A percentile compares a stretch with the other conserved stretches of the same genome.
Evolutionary conservation across 2,888 invertebrate species (phyloP).

Genomic region (Cremastinae sp.): DNA sequence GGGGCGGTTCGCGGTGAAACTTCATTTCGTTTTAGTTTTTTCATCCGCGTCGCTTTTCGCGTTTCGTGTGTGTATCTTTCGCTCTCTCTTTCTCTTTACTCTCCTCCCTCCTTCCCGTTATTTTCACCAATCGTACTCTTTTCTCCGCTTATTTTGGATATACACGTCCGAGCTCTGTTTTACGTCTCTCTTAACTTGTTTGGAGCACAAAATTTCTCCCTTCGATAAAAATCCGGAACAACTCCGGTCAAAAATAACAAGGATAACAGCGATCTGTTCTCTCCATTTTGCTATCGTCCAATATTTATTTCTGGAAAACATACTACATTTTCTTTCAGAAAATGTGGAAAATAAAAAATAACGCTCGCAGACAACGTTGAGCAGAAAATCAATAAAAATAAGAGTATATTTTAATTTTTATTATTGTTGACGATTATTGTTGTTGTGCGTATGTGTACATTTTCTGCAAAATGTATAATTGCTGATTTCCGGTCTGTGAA

Average conservation of each 20-base stretch:
- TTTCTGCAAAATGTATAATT: no score
- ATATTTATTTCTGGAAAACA: no score
- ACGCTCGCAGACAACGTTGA: no score
- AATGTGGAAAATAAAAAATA: no score
- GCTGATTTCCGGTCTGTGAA: no score
- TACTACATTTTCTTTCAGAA: no score
- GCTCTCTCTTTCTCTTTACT: conserved; percentile 14
- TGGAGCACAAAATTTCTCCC: neutral
- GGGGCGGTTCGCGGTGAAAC: conserved; percentile 26
- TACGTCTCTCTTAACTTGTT: neutral
- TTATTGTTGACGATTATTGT: no score
- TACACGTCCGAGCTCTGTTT: conserved; percentile 4
- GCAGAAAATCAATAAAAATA: no score
- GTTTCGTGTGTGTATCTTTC: conserved; percentile 18
- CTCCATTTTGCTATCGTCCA: no score
- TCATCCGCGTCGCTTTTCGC: conserved; percentile 25
- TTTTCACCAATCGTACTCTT: conserved; percentile 12
- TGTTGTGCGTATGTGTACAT: no score
- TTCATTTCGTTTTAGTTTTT: conserved; percentile 50
- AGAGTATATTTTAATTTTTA: no score
- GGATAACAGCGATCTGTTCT: no score
- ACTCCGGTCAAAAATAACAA: neutral
- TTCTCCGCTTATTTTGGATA: conserved; percentile 22
- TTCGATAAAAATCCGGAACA: neutral
- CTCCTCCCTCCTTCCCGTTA: conserved; percentile 14